Evolutionary conservation across 2,797 vertebrate species (phyloP).

Genomic region (Acanthurus leucopareius): DNA sequence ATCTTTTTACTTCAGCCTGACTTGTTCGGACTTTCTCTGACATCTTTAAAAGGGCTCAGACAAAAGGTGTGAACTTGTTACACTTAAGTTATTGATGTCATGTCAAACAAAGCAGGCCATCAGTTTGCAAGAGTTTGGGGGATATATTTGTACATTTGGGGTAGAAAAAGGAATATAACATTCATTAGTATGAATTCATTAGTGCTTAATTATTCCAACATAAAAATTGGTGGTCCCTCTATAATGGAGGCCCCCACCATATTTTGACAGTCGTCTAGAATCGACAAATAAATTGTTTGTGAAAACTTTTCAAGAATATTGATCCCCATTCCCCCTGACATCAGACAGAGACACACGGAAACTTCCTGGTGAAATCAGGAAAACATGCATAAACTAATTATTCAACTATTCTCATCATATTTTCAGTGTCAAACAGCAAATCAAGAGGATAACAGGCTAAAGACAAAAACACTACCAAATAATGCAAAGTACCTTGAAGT

Average conservation of each 20-base stretch:
- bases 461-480: constrained; percentile 13
- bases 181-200: too few relatives aligned
- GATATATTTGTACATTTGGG: too few relatives aligned
- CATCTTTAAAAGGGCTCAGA: background rate
- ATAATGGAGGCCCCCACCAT: too few relatives aligned
- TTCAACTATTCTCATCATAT: constrained; percentile 15
- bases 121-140: too few relatives aligned
- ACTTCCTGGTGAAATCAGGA: background rate
- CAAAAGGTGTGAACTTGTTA: constrained; percentile 7
- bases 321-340: background rate
- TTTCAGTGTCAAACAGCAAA: constrained; percentile 45
- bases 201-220: too few relatives aligned
- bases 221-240: too few relatives aligned
- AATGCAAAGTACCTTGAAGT: constrained; percentile 19
- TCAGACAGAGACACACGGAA: background rate
- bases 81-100: too few relatives aligned
- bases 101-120: background rate
- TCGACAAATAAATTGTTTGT: background rate
- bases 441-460: constrained; percentile 11
- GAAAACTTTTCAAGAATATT: constrained; percentile 1
- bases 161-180: too few relatives aligned
- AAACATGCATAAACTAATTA: constrained; percentile 13
- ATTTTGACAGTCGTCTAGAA: too few relatives aligned
- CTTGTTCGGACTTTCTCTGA: background rate
- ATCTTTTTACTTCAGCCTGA: background rate